These are phyloP conservation scores for Gouania willdenowi DNA, from an alignment of 2,797 vertebrate genomes.

Conservation along the genomic window DNA sequence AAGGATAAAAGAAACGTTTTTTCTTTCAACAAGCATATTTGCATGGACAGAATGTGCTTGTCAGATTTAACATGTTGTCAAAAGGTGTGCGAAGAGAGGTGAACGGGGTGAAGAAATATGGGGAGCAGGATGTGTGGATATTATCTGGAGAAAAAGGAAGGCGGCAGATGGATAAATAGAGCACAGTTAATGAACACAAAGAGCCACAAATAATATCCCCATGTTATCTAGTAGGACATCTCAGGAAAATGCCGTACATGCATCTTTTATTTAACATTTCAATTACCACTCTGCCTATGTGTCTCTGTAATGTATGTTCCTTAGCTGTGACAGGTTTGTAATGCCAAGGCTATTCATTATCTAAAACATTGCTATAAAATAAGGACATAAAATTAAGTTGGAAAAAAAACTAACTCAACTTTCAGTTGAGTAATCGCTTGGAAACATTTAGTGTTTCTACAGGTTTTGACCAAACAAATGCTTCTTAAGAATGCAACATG, in stretches of 20 bases:
- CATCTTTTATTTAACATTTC: slow-evolving; percentile 61
- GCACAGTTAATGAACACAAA: slow-evolving; percentile 18
- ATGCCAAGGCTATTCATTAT: slow-evolving; percentile 8
- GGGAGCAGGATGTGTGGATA: not conserved
- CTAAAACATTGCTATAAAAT: slow-evolving; percentile 3
- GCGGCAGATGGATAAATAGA: not conserved
- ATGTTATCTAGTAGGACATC: slow-evolving; percentile 37
- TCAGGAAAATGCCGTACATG: slow-evolving; percentile 35
- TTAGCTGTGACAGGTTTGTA: slow-evolving; percentile 15
- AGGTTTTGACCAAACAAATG: too few species aligned
- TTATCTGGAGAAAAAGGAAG: not conserved
- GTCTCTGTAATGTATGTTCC: slow-evolving; percentile 14
- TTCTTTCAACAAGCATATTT: slow-evolving; percentile 47
- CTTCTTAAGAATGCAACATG: too few species aligned
- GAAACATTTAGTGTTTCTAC: too few species aligned
- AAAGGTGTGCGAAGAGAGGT: slow-evolving; percentile 20
- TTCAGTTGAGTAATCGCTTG: too few species aligned
- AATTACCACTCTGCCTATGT: slow-evolving; percentile 37
- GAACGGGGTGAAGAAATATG: not conserved
- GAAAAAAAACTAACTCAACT: too few species aligned
- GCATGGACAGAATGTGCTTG: slow-evolving; percentile 57
- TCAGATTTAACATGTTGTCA: slow-evolving; percentile 48
- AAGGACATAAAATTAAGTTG: too few species aligned
- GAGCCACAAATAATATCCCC: slow-evolving; percentile 39
- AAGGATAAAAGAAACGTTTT: slow-evolving; percentile 51